Base-by-base conservation (phyloP, 2,888 invertebrate genomes). In the Augiades crinisus region DNA sequence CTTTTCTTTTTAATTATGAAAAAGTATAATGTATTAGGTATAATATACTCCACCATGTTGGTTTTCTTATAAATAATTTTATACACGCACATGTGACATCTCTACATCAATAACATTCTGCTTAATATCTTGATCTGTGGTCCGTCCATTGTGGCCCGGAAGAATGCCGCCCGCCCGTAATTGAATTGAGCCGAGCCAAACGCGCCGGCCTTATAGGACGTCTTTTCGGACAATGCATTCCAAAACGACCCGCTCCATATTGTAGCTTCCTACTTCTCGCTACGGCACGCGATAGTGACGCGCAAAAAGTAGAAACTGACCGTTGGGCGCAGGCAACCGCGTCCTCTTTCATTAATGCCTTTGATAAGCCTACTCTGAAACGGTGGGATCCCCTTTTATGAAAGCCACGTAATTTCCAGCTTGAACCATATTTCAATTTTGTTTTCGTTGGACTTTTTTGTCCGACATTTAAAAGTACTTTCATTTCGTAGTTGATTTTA, bases 121-220 rank as follows among this genome's bases (percentile, higher is more conserved):
- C 17, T n/a, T 2, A 12, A 31, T 49, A 13, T 30, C 7, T 7
- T 13, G 0, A 4, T 50, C 50, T 43, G 7, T 50, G 36, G 43
- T 19, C 7, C n/a, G 43, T 30, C 30, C 36, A 50, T 36, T 36
- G 43, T 37, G n/a, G 43, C 27, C 36, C 50, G 50, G 50, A 43
- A 50, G 36, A 50, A 50, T 50, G 50, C 43, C 38, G 14, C 41
- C 21, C 43, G 30, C 21, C 36, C 37, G 43, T 50, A 24, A 43
- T 45, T 54, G 57, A 59, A 61, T 61, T 60, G 57, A 55, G 50
- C 24, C 53, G 55, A 53, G 49, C 54, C 47, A 34, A 60, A 41
- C 45, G 24, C 46, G 47, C 41, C 44, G 55, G 40, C 58, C 57
- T 54, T 57, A 56, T 54, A 57, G 53, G 57, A 40, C 41, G 53